Percentiles rank a stretch among this genome's conserved stretches.
Conservation (phyloP, 1,140 invertebrate species). For the Cheumatopsyche charites region DNA sequence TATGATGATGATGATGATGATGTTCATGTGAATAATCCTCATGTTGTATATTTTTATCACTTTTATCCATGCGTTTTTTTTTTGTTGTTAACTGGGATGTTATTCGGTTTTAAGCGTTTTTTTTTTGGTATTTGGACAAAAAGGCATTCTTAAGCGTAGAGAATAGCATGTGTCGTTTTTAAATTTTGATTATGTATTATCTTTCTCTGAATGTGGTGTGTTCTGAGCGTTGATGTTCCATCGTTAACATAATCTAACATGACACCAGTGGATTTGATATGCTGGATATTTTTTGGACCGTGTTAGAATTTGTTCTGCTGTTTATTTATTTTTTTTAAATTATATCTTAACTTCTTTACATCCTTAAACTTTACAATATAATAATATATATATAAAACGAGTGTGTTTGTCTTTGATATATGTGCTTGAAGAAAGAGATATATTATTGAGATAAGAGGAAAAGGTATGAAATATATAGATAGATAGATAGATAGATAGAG, state of each 20-base stretch:
- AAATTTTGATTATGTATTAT: constrained; percentile 21
- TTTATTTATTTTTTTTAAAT: constrained; percentile 1
- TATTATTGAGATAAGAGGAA: constrained; percentile 50
- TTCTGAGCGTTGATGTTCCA: constrained; percentile 22
- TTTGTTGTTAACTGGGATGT: constrained; percentile 35
- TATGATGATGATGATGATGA: constrained; percentile 7
- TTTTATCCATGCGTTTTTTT: constrained; percentile 32
- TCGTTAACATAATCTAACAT: constrained; percentile 11
- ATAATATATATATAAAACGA: constrained; percentile 45
- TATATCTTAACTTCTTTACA: not conserved
- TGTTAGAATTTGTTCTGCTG: constrained; percentile 21
- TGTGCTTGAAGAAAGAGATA: constrained; percentile 61
- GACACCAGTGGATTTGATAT: constrained; percentile 16
- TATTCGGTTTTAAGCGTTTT: constrained; percentile 30
- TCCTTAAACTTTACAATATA: constrained; percentile 20
- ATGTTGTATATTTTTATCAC: constrained; percentile 11
- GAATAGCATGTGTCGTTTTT: constrained; percentile 23
- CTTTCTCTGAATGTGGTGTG: constrained; percentile 27
- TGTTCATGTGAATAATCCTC: constrained; percentile 15
- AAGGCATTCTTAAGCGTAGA: constrained; percentile 36
- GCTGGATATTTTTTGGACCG: constrained; percentile 22
- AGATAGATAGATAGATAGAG: not conserved
- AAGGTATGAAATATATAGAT: constrained; percentile 38
- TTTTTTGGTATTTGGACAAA: constrained; percentile 24
- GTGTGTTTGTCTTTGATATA: constrained; percentile 63